Evolutionary conservation across 2,888 invertebrate genomes (phyloP).

Genomic region (Phragmatobia fuliginosa): DNA sequence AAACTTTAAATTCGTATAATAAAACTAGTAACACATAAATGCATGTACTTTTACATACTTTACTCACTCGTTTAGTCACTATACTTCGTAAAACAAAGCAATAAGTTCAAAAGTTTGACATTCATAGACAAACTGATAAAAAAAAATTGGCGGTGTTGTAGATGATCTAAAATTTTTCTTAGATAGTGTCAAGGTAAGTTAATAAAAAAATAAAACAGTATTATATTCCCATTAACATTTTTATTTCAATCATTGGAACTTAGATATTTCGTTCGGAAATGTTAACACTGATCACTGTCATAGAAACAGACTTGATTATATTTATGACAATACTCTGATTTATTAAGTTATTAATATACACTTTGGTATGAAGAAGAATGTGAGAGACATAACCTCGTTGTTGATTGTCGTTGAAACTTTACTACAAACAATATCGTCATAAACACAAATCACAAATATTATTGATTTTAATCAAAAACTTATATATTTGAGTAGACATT

Average conservation of each 20-base stretch:
- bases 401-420: not conserved
- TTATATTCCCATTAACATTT: conserved; percentile 66
- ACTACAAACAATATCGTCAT: not conserved
- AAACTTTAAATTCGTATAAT: too few relatives aligned
- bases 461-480: not conserved
- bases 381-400: conserved; percentile 13
- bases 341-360: conserved; percentile 16
- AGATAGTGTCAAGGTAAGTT: not conserved
- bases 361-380: conserved; percentile 25
- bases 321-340: conserved; percentile 20
- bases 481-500: not conserved
- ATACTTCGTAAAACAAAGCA: too few relatives aligned
- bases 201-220: conserved; percentile 54
- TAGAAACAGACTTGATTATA: conserved; percentile 35
- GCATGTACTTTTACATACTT: too few relatives aligned
- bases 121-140: too few relatives aligned
- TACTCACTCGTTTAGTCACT: too few relatives aligned
- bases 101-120: too few relatives aligned
- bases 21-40: too few relatives aligned
- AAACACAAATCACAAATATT: not conserved
- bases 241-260: conserved; percentile 66
- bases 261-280: conserved; percentile 77
- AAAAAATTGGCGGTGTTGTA: too few relatives aligned
- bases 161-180: not conserved
- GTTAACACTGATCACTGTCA: conserved; percentile 70